These are phyloP conservation scores for Drosophila atroscutellata DNA, from an alignment of 2,888 invertebrate genomes.

Conservation along the genomic window DNA sequence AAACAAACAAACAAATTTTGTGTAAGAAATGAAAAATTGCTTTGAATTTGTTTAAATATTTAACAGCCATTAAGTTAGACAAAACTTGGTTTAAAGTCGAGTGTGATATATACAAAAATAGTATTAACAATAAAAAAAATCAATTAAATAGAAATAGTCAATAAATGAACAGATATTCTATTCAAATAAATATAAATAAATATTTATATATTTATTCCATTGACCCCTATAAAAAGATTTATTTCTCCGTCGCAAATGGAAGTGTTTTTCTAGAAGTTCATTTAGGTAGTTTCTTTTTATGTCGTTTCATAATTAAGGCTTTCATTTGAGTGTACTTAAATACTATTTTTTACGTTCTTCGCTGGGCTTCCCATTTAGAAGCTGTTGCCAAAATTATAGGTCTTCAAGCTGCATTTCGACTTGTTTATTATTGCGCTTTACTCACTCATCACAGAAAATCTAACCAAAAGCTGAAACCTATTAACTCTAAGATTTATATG, in stretches of 20 bases:
- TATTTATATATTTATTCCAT: background rate
- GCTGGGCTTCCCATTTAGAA: background rate
- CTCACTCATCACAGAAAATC: background rate
- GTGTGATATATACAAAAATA: background rate
- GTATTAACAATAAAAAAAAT: background rate
- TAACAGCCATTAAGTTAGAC: background rate
- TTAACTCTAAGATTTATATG: conserved; percentile 31
- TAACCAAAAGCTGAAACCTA: background rate
- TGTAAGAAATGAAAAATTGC: conserved; percentile 14
- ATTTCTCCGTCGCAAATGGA: background rate
- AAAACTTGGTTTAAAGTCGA: background rate
- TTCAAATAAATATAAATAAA: background rate
- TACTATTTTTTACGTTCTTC: background rate
- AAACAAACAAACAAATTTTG: conserved; percentile 4
- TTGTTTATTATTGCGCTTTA: background rate
- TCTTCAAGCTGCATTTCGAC: background rate
- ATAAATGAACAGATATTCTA: background rate
- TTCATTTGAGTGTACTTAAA: background rate
- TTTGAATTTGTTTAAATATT: conserved; percentile 14
- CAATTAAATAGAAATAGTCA: background rate
- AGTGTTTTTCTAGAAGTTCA: background rate
- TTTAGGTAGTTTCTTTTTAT: background rate
- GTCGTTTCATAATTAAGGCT: background rate
- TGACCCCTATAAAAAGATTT: background rate
- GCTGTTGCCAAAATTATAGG: background rate